phyloP scores from a whole-genome alignment of 2,888 invertebrate species.

The Drosophila dives region DNA sequence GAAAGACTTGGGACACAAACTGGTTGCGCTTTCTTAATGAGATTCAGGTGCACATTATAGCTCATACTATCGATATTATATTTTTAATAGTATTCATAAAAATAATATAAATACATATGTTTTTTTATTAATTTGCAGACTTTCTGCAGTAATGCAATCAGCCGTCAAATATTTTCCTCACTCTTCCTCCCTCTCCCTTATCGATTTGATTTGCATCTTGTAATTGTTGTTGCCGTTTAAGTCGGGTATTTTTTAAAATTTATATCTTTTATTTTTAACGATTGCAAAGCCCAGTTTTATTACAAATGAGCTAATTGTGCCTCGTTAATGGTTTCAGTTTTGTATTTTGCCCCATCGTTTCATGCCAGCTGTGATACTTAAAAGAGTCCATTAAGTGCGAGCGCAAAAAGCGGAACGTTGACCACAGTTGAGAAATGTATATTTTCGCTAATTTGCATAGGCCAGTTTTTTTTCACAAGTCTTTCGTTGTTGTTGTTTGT shows the following conservation, averaged over 20 bases:
- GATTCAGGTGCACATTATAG: slow-evolving; percentile 3
- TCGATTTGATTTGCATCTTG: slow-evolving; percentile 53
- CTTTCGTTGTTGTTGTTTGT: slow-evolving; percentile 9
- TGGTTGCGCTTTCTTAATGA: slow-evolving; percentile 23
- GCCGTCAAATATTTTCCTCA: slow-evolving; percentile 22
- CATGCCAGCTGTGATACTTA: slow-evolving; percentile 43
- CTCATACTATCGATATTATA: neutral
- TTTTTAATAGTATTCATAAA: slow-evolving; percentile 2
- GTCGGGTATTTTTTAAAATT: slow-evolving; percentile 9
- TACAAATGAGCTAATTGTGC: slow-evolving; percentile 75
- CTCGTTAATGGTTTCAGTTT: slow-evolving; percentile 72
- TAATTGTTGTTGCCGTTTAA: slow-evolving; percentile 8
- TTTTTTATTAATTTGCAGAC: neutral
- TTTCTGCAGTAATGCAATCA: slow-evolving; percentile 23
- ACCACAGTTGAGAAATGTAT: slow-evolving; percentile 8
- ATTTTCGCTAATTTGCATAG: neutral
- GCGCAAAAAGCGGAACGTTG: slow-evolving; percentile 23
- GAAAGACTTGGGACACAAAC: slow-evolving; percentile 47
- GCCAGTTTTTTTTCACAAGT: slow-evolving; percentile 35
- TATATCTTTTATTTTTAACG: slow-evolving; percentile 53
- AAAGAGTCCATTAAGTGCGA: slow-evolving; percentile 16
- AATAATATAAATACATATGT: neutral
- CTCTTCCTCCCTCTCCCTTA: slow-evolving; percentile 38
- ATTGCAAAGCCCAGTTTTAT: slow-evolving; percentile 63
- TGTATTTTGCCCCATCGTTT: slow-evolving; percentile 54